Percentiles rank a stretch among this genome's conserved stretches.
Conservation (phyloP, 2,888 invertebrate species). For the Chouioia cunea region DNA sequence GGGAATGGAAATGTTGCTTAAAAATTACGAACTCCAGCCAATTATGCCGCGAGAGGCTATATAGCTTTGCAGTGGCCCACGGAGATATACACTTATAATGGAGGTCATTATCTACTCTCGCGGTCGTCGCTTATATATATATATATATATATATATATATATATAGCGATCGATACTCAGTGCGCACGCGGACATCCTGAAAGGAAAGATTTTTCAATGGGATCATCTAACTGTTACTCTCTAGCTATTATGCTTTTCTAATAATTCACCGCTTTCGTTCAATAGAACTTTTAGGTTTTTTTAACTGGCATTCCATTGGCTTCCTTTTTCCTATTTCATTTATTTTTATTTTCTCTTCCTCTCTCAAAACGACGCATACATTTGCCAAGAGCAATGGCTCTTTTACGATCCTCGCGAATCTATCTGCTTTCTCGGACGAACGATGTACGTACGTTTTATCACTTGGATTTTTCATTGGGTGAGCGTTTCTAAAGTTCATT, state of each 20-base stretch:
- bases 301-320: not conserved
- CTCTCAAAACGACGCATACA: not conserved
- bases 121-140: not conserved
- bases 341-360: not conserved
- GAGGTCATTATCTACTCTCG: conserved; percentile 41
- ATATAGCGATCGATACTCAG: too few species aligned
- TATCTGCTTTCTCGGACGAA: not conserved
- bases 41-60: conserved; percentile 36
- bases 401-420: conserved; percentile 15
- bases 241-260: too few species aligned
- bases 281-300: conserved; percentile 4
- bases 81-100: conserved; percentile 41
- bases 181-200: conserved; percentile 25
- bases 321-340: not conserved
- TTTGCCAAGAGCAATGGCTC: not conserved
- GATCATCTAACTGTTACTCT: not conserved
- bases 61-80: conserved; percentile 4
- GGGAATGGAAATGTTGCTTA: conserved; percentile 20
- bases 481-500: not conserved
- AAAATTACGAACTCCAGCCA: conserved; percentile 27
- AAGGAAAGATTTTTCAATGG: not conserved
- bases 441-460: conserved; percentile 19
- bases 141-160: too few species aligned
- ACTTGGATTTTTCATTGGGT: not conserved
- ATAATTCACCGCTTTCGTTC: too few species aligned